Percentiles rank a stretch among this genome's conserved stretches.
These are phyloP conservation scores for Grantiella picta DNA, from an alignment of 2,113 vertebrate species.

Conservation along the genomic window DNA sequence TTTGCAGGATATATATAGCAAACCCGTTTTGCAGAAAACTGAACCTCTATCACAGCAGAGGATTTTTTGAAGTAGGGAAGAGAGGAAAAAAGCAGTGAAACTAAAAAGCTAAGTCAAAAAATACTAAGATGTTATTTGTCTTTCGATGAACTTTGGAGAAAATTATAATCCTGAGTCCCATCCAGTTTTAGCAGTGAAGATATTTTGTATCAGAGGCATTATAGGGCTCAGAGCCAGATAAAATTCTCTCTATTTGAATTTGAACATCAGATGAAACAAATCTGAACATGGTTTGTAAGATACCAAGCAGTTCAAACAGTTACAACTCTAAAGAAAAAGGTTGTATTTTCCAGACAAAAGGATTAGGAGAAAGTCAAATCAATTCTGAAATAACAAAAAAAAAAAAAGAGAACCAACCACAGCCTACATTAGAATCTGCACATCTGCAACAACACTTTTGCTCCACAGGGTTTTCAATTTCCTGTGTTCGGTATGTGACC, in stretches of 20 bases:
- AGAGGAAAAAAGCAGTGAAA: background rate
- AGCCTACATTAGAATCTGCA: background rate
- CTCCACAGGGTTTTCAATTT: background rate
- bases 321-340: background rate
- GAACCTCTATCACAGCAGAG: background rate
- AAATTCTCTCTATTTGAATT: background rate
- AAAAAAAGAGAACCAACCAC: background rate
- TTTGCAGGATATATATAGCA: background rate
- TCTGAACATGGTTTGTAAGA: background rate
- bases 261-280: background rate
- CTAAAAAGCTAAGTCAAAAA: background rate
- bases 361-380: background rate
- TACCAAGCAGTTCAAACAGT: background rate
- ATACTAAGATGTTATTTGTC: background rate
- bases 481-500: background rate
- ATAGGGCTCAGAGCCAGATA: background rate
- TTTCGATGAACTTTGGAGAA: background rate
- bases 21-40: background rate
- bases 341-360: background rate
- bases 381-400: background rate
- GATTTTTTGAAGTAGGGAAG: background rate
- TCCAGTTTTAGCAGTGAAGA: background rate
- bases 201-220: background rate
- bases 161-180: background rate
- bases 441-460: background rate